phyloP scores from a whole-genome alignment of 30 jellyfish, hydroid and myxozoan species.

The Hydra vulgaris region DNA sequence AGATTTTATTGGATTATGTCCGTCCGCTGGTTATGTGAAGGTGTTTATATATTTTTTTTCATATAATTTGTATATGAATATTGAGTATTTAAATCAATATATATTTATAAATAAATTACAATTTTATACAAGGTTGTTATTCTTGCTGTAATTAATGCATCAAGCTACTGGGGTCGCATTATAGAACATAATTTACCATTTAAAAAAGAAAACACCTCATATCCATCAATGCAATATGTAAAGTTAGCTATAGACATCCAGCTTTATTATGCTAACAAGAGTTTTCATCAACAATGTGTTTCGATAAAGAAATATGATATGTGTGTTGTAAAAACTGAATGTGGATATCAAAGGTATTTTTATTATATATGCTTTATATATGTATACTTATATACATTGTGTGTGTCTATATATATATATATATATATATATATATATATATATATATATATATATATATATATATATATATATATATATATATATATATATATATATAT shows the following conservation, averaged over 20 bases:
- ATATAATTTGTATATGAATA: too few relatives aligned
- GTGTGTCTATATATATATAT: too few relatives aligned
- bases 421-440: too few relatives aligned
- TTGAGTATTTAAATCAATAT: too few relatives aligned
- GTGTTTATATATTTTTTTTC: slow-evolving; percentile 4
- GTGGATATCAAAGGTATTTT: slow-evolving; percentile 43
- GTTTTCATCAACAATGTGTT: slow-evolving; percentile 30
- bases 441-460: too few relatives aligned
- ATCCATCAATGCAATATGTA: slow-evolving; percentile 36
- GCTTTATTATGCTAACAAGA: slow-evolving; percentile 24
- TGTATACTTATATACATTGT: too few relatives aligned
- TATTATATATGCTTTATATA: neutral
- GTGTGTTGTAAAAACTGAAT: slow-evolving; percentile 41
- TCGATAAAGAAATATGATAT: slow-evolving; percentile 33
- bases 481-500: too few relatives aligned
- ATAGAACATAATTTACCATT: slow-evolving; percentile 46
- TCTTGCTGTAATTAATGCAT: slow-evolving; percentile 56
- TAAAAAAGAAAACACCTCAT: slow-evolving; percentile 25
- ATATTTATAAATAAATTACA: too few relatives aligned
- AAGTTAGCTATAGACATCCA: slow-evolving; percentile 52
- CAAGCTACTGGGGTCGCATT: slow-evolving; percentile 51
- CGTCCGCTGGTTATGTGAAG: slow-evolving; percentile 66
- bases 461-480: too few relatives aligned
- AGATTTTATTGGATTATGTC: slow-evolving; percentile 46
- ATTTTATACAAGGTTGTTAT: slow-evolving; percentile 37